phyloP scores from a whole-genome alignment of 2,888 invertebrate species.

The Drosophila kanekoi region DNA sequence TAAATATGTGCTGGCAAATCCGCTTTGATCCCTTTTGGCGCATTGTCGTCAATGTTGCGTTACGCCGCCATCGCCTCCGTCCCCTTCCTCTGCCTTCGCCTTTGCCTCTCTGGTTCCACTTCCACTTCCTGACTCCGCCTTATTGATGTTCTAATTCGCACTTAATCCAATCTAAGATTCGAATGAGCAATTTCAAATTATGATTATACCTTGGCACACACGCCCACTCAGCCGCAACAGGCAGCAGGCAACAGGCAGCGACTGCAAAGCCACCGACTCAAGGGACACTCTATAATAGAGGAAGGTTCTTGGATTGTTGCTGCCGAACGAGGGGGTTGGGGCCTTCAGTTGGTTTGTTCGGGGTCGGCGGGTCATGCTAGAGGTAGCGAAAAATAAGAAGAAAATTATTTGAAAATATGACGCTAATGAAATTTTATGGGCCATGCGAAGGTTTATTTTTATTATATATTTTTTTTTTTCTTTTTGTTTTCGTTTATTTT shows the following conservation, averaged over 20 bases:
- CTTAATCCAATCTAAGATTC: constrained; percentile 82
- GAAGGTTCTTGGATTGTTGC: constrained; percentile 30
- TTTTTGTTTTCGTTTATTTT: constrained; percentile 56
- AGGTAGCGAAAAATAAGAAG: constrained; percentile 59
- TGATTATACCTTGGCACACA: constrained; percentile 75
- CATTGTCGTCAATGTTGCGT: constrained; percentile 77
- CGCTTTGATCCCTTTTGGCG: constrained; percentile 72
- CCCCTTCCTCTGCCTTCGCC: neutral
- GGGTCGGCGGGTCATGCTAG: constrained; percentile 47
- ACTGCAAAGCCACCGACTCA: constrained; percentile 39
- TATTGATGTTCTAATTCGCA: constrained; percentile 82
- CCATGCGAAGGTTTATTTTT: constrained; percentile 82
- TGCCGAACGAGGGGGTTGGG: neutral
- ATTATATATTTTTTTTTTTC: constrained; percentile 58
- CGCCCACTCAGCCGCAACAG: constrained; percentile 76
- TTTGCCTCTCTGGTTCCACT: neutral
- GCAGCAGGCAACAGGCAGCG: constrained; percentile 57
- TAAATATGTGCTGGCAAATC: constrained; percentile 69
- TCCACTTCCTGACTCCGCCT: constrained; percentile 48
- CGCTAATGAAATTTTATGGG: constrained; percentile 82
- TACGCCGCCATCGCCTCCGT: constrained; percentile 41
- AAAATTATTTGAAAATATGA: constrained; percentile 81
- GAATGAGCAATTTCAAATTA: constrained; percentile 82
- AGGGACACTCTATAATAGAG: constrained; percentile 61
- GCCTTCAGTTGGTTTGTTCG: neutral